Conservation (phyloP, 2,113 vertebrate species). For the Pseudolaguvia tuberculata region DNA sequence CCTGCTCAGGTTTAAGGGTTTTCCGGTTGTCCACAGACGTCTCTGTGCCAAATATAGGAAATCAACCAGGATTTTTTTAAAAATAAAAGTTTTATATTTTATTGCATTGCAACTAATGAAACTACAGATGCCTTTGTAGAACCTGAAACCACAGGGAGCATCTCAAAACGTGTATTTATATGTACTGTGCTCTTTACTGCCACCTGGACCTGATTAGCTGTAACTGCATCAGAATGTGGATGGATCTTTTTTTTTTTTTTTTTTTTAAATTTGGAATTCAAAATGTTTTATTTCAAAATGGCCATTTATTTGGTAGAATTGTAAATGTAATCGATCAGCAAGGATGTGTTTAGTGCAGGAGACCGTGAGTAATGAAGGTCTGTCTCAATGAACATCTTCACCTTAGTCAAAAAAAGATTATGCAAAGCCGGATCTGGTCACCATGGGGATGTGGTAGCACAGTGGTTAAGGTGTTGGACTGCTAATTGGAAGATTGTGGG, state of each 20-base stretch:
- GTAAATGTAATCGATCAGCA: background rate
- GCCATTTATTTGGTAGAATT: too few species aligned
- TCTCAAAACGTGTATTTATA: background rate
- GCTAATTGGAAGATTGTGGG: too few species aligned
- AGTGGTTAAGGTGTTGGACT: too few species aligned
- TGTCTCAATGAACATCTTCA: too few species aligned
- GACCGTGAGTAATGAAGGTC: too few species aligned
- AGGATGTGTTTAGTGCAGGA: background rate
- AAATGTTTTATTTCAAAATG: too few species aligned
- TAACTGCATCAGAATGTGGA: constrained; percentile 21
- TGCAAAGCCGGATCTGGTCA: too few species aligned
- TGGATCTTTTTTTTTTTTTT: too few species aligned
- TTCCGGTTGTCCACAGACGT: constrained; percentile 12
- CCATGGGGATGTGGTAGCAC: too few species aligned
- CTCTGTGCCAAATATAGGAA: constrained; percentile 37
- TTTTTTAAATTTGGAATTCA: too few species aligned
- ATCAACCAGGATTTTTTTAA: constrained; percentile 28
- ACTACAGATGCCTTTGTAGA: constrained; percentile 35
- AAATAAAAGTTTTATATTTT: constrained; percentile 33
- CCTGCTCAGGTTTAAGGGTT: constrained; percentile 24
- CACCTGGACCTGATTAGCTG: constrained; percentile 25
- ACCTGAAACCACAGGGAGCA: background rate
- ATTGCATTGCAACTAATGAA: constrained; percentile 7
- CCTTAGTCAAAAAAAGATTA: too few species aligned
- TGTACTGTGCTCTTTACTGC: constrained; percentile 38